Evolutionary conservation across 2,888 invertebrate species (phyloP), one percentile per base, ranked within the genome.

Genomic region (Orthosia cruda): DNA sequence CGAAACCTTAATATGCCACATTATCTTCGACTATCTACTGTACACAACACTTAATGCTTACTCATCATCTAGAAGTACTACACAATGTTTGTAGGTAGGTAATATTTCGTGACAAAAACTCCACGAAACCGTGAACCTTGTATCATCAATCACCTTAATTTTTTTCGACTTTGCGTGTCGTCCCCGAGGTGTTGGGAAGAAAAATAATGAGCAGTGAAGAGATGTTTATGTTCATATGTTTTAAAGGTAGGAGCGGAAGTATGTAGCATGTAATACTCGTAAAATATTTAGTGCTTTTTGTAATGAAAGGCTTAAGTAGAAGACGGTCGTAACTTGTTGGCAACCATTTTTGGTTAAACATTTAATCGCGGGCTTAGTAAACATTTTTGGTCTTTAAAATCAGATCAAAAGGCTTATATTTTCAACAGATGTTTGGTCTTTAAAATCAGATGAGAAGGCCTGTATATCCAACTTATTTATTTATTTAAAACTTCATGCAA

Each of bases 201-300:
- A 68, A 72, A 64, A 68, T 79, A 78, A 79, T 79, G 32, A 74
- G 58, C 45, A 12, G 50, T 79, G 23, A 71, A 66, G 52, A 40
- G 32, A 26, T 4, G 26, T 66, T 71, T 62, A 66, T 52, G 57
- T 40, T 40, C 4, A 26, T 49, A 64, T 32, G 32, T 63, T 62
- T 40, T 64, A 13, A 70, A 70, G 15, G n/a, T n/a, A n/a, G 7
- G 13, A 50, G 15, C 26, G 1, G 9, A 32, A 76, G 32, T 45
- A 1, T 23, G 11, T 18, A 11, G n/a, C 50, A 18, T 26, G 18
- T 58, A 23, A 52, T 32, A 47, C 23, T 68, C 57, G 26, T 62
- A 50, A 76, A 76, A 68, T 57, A 62, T 67, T 62, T 45, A 57
- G 26, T 26, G 13, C 18, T 40, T 9, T 74, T 74, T 52, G 2